These are phyloP conservation scores for Geotrypetes seraphini DNA, from an alignment of 2,797 vertebrate species.

Conservation along the genomic window DNA sequence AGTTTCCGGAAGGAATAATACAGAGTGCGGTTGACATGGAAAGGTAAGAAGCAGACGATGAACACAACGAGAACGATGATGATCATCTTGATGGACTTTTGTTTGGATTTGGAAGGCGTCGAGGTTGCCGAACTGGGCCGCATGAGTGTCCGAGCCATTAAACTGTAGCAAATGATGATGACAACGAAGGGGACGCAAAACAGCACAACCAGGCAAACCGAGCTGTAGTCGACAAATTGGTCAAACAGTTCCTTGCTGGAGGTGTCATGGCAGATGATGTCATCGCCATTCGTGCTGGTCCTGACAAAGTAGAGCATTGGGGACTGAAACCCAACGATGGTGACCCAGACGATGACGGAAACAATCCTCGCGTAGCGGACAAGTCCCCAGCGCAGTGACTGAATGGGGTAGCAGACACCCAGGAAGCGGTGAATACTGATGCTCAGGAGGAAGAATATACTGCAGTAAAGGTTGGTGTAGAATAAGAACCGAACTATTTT, in stretches of 20 bases:
- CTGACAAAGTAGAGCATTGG: constrained; percentile 85
- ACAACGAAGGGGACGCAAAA: constrained; percentile 76
- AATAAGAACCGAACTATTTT: constrained; percentile 94
- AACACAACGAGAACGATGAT: constrained; percentile 77
- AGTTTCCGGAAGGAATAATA: constrained; percentile 83
- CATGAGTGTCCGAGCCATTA: constrained; percentile 77
- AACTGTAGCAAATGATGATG: constrained; percentile 77
- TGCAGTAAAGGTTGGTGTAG: constrained; percentile 90
- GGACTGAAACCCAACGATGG: constrained; percentile 69
- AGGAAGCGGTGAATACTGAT: constrained; percentile 88
- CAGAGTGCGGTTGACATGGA: constrained; percentile 83
- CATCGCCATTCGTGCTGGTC: constrained; percentile 32
- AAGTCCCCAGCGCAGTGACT: constrained; percentile 72
- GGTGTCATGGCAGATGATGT: constrained; percentile 79
- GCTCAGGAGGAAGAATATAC: constrained; percentile 87
- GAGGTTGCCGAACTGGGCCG: constrained; percentile 47
- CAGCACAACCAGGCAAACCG: constrained; percentile 69
- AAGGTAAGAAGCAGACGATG: constrained; percentile 86
- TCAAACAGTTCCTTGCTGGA: constrained; percentile 74
- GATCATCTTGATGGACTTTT: constrained; percentile 91
- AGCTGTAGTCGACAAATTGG: constrained; percentile 81
- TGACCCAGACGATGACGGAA: constrained; percentile 59
- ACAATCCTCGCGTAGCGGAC: constrained; percentile 63
- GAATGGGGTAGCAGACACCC: constrained; percentile 78
- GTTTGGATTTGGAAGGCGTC: constrained; percentile 61